Evolutionary conservation across 2,113 vertebrate species (phyloP).

Genomic region (Stomatorhinus ivindoensis): DNA sequence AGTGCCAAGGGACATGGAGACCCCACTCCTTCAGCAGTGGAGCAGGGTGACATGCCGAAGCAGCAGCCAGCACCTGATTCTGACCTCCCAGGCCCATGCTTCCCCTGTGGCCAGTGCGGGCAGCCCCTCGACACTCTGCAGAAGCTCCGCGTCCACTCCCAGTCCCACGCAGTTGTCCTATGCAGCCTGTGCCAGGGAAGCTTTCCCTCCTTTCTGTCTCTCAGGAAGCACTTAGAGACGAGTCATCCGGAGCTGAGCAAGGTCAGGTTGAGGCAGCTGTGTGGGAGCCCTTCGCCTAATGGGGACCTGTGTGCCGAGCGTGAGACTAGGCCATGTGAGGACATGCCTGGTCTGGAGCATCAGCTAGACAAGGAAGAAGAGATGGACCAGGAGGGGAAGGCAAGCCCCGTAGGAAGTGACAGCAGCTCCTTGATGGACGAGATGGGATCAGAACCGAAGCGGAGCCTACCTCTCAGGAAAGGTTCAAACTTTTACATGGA

Average conservation of each 20-base stretch:
- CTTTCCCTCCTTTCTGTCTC: conserved; percentile 96
- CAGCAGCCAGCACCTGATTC: conserved; percentile 89
- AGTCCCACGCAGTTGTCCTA: conserved; percentile 93
- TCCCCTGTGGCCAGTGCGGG: conserved; percentile 92
- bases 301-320: conserved; percentile 83
- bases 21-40: conserved; percentile 73
- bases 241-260: conserved; percentile 93
- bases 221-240: conserved; percentile 97
- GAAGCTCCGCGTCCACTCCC: conserved; percentile 99
- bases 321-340: conserved; percentile 79
- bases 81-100: conserved; percentile 93
- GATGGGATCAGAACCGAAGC: conserved; percentile 90
- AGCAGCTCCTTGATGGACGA: conserved; percentile 92
- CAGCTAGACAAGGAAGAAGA: conserved; percentile 95
- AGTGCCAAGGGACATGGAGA: conserved; percentile 72
- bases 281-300: conserved; percentile 82
- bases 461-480: conserved; percentile 95
- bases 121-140: conserved; percentile 98
- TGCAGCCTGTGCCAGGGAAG: conserved; percentile 95
- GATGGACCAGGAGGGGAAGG: conserved; percentile 92
- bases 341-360: conserved; percentile 78
- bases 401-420: conserved; percentile 90
- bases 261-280: conserved; percentile 86
- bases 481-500: conserved; percentile 99
- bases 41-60: conserved; percentile 78